Conservation (phyloP, 2,797 vertebrate genomes). For the Melanitta fusca region DNA sequence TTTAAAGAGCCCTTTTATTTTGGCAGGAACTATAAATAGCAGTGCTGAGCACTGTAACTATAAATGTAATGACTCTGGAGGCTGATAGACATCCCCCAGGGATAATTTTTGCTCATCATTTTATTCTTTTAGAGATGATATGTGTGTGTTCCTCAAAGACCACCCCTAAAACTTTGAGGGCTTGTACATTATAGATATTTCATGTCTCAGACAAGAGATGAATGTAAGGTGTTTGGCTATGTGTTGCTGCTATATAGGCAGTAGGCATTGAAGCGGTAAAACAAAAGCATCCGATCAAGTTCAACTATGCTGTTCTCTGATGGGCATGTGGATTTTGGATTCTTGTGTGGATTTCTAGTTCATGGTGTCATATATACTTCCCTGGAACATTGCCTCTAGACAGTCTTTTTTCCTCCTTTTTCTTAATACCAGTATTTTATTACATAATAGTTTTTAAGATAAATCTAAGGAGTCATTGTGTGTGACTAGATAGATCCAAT, state of each 20-base stretch:
- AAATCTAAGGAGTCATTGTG: neutral
- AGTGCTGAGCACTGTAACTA: neutral
- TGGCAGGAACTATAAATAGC: neutral
- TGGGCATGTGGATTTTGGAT: fast-evolving
- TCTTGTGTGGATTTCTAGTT: neutral
- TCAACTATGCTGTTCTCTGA: neutral
- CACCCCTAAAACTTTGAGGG: neutral
- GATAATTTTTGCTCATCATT: neutral
- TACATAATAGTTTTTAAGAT: neutral
- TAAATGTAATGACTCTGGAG: neutral
- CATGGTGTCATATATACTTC: neutral
- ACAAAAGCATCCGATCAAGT: neutral
- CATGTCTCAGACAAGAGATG: neutral
- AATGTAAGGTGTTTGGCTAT: neutral
- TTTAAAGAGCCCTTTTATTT: neutral
- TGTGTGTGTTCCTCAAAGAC: constrained; percentile 6
- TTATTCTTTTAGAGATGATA: neutral
- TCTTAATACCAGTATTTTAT: neutral
- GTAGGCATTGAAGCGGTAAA: neutral
- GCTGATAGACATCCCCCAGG: neutral
- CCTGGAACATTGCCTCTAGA: neutral
- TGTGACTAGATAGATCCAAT: neutral
- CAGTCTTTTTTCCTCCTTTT: neutral
- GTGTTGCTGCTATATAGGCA: neutral
- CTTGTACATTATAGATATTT: neutral